Evolutionary conservation across 2,113 vertebrate species (phyloP).

Genomic region (Zapornia atra): DNA sequence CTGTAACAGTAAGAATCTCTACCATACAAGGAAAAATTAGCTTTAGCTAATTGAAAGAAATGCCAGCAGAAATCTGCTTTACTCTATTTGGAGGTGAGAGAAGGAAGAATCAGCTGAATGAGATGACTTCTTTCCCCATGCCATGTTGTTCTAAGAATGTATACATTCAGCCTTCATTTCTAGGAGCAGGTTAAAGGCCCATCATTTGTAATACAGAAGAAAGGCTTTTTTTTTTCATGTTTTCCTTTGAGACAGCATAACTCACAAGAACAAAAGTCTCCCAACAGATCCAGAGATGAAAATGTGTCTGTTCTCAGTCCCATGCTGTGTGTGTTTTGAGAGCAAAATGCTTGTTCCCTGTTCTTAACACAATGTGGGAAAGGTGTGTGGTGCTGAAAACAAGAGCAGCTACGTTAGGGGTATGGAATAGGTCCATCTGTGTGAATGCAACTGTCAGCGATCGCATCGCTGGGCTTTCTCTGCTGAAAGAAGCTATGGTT

Average conservation of each 20-base stretch:
- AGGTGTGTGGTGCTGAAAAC: not conserved
- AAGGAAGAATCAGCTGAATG: not conserved
- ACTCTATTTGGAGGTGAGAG: not conserved
- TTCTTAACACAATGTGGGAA: not conserved
- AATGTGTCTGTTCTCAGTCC: not conserved
- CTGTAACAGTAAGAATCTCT: not conserved
- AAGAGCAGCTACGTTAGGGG: accelerated
- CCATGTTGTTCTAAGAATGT: not conserved
- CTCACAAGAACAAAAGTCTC: not conserved
- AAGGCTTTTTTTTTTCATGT: not conserved
- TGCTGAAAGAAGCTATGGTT: not conserved
- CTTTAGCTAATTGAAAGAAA: not conserved
- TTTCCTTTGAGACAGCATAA: not conserved
- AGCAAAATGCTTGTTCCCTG: not conserved
- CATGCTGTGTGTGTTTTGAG: accelerated
- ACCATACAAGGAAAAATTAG: not conserved
- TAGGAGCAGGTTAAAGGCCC: not conserved
- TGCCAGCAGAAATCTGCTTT: not conserved
- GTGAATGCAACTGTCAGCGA: not conserved
- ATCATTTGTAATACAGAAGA: accelerated
- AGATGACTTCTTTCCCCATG: not conserved
- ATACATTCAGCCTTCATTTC: not conserved
- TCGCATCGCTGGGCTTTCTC: not conserved
- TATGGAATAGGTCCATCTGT: not conserved
- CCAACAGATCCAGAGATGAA: not conserved